phyloP scores from a whole-genome alignment of 92 coral and sea anemone genomes.

The Diadumene lineata region DNA sequence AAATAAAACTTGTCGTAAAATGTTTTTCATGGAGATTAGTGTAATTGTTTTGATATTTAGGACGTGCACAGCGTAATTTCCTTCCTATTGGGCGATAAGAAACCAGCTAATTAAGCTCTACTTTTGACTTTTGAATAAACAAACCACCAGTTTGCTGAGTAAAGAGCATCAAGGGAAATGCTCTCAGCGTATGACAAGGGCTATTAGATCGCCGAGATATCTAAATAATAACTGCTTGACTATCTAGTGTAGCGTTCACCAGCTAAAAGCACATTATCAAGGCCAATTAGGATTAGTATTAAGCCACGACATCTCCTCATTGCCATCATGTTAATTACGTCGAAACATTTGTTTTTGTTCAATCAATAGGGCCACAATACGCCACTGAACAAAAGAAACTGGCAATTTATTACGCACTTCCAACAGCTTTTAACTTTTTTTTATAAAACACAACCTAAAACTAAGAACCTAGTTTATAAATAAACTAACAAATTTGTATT shows the following conservation, averaged over 20 bases:
- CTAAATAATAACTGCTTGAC: not conserved
- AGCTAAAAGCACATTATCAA: slow-evolving; percentile 2
- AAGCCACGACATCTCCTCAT: slow-evolving; percentile 8
- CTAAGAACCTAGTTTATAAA: not conserved
- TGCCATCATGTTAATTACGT: slow-evolving; percentile 17
- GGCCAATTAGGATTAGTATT: slow-evolving; percentile 25
- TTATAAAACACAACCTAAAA: not conserved
- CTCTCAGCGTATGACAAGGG: not conserved
- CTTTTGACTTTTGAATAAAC: not conserved
- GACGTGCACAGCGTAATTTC: not conserved
- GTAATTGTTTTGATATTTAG: not conserved
- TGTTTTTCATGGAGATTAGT: not conserved
- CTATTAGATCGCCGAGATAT: not conserved
- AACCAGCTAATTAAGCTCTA: not conserved
- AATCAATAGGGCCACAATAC: not conserved
- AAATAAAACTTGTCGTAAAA: not conserved
- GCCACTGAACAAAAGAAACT: not conserved
- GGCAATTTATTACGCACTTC: not conserved
- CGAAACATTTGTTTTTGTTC: slow-evolving; percentile 18
- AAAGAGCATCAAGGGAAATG: not conserved
- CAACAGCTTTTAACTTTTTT: not conserved
- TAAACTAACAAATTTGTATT: not conserved
- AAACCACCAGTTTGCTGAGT: not conserved
- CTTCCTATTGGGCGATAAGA: not conserved
- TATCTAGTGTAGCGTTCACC: no score